Conservation (phyloP, 2,113 vertebrate species). For the Anoplopoma fimbria region DNA sequence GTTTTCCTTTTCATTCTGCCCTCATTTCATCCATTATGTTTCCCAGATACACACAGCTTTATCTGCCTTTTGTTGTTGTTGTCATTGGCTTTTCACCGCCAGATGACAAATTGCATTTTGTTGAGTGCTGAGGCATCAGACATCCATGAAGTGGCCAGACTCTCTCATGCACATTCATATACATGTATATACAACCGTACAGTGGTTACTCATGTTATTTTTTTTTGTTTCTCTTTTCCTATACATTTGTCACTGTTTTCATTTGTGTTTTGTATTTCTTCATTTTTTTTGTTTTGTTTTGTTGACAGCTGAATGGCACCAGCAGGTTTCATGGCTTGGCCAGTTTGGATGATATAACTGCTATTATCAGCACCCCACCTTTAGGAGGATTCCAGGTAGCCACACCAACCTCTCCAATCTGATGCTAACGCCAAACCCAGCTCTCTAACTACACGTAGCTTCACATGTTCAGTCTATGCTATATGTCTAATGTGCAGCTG, state of each 20-base stretch:
- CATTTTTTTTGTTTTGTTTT: conserved; percentile 65
- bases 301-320: conserved; percentile 86
- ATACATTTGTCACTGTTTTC: conserved; percentile 45
- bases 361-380: conserved; percentile 88
- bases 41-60: conserved; percentile 57
- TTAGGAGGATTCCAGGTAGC: conserved; percentile 91
- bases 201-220: conserved; percentile 9
- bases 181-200: neutral
- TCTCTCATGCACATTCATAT: neutral
- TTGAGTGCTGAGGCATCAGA: conserved; percentile 50
- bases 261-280: conserved; percentile 66
- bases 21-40: conserved; percentile 67
- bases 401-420: conserved; percentile 49
- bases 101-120: conserved; percentile 63
- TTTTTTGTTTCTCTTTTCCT: conserved; percentile 38
- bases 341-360: conserved; percentile 86
- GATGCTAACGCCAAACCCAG: conserved; percentile 20
- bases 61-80: conserved; percentile 65
- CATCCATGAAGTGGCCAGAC: conserved; percentile 14
- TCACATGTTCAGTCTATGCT: conserved; percentile 7
- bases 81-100: conserved; percentile 66
- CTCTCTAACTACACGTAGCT: conserved; percentile 5
- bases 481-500: neutral
- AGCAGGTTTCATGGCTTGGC: conserved; percentile 85
- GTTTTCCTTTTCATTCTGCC: conserved; percentile 68